A percentile compares a stretch with the other conserved stretches of the same genome.
Evolutionary conservation across 1,140 invertebrate species (phyloP).

Genomic region (Branchinecta lindahli): DNA sequence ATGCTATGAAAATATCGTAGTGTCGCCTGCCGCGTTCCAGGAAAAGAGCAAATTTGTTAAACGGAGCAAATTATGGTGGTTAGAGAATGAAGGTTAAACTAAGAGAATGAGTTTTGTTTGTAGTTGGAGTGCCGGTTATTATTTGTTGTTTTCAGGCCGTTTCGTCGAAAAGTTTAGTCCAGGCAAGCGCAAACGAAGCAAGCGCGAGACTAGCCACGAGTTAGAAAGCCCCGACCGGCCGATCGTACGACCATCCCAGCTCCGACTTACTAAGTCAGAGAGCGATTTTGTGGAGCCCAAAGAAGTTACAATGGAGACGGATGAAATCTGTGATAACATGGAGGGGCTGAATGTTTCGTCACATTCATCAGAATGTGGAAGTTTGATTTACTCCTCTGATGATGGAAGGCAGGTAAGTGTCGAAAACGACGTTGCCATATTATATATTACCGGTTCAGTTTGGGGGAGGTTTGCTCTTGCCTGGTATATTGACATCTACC

Average conservation of each 20-base stretch:
- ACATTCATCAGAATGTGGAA: not conserved
- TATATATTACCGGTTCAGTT: no score
- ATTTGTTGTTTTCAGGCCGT: not conserved
- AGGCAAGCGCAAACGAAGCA: not conserved
- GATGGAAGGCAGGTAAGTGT: not conserved
- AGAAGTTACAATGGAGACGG: not conserved
- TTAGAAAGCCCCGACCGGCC: not conserved
- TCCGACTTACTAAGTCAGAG: not conserved
- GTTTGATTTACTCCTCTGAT: not conserved
- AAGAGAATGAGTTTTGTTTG: not conserved
- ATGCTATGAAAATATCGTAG: no score
- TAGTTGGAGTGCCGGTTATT: not conserved
- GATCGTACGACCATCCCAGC: not conserved
- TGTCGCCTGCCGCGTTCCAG: no score
- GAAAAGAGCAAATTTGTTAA: no score
- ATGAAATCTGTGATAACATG: conserved; percentile 3
- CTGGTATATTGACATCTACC: no score
- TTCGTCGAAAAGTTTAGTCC: not conserved
- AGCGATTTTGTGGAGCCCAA: not conserved
- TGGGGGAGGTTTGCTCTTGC: no score
- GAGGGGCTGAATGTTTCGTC: conserved; percentile 2
- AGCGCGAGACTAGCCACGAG: not conserved
- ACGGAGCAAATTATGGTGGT: no score
- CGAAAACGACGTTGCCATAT: no score
- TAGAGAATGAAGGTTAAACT: no score